These are phyloP conservation scores for Sebastes matsubarae DNA, from an alignment of 2,797 vertebrate genomes.

Conservation along the genomic window DNA sequence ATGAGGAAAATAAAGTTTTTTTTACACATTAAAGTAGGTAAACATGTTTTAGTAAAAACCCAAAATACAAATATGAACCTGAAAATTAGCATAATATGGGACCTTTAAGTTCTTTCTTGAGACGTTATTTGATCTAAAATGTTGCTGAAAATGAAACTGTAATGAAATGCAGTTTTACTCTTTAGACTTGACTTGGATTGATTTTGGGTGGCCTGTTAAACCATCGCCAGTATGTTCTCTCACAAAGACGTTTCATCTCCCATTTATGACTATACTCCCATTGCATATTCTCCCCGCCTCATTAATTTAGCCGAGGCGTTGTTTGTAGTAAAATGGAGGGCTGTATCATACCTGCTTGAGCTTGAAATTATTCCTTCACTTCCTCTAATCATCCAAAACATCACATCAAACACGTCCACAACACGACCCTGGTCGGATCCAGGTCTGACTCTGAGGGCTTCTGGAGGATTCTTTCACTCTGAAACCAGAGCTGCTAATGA, in stretches of 20 bases:
- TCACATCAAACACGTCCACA: constrained; percentile 1
- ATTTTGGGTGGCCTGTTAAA: not conserved
- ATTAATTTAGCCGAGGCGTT: constrained; percentile 9
- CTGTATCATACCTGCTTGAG: constrained; percentile 7
- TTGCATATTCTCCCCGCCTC: not conserved
- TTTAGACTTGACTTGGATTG: too few species aligned
- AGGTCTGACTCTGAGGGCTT: not conserved
- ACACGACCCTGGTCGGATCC: not conserved
- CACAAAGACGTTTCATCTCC: not conserved
- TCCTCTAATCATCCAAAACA: constrained; percentile 5
- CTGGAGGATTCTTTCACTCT: not conserved
- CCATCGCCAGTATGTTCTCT: not conserved
- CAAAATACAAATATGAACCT: too few species aligned
- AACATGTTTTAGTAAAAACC: too few species aligned
- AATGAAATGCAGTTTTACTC: not conserved
- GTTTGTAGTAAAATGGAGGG: constrained; percentile 12
- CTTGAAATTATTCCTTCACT: constrained; percentile 23
- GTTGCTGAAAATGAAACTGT: not conserved
- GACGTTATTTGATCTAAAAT: not conserved
- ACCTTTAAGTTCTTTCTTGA: too few species aligned
- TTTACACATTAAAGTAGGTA: too few species aligned
- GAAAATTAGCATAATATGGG: too few species aligned
- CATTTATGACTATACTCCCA: not conserved
- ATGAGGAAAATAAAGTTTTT: too few species aligned
- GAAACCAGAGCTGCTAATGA: constrained; percentile 1